Evolutionary conservation across 2,113 vertebrate species (phyloP).

Genomic region (Heterotilapia buettikoferi): DNA sequence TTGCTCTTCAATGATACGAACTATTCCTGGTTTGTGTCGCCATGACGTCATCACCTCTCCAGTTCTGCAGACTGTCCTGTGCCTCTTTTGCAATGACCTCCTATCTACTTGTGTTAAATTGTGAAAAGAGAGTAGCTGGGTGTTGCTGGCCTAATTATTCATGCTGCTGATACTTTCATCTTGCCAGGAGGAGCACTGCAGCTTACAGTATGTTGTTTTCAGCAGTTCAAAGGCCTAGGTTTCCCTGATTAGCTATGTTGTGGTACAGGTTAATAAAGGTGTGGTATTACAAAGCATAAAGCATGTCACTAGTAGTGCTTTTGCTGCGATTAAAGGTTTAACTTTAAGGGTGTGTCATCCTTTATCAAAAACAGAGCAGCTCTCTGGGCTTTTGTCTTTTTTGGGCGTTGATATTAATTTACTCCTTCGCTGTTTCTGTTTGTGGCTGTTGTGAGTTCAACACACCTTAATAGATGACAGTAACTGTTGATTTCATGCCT

Average conservation of each 20-base stretch:
- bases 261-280: constrained; percentile 15
- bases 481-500: not conserved
- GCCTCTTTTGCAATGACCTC: not conserved
- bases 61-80: not conserved
- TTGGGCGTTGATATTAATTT: not conserved
- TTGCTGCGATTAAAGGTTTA: constrained; percentile 9
- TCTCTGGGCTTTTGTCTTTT: not conserved
- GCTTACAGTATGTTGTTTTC: not conserved
- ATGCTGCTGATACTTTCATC: constrained; percentile 31
- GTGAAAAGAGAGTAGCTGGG: not conserved
- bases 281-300: constrained; percentile 11
- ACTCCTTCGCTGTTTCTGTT: not conserved
- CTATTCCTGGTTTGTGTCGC: not conserved
- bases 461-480: not conserved
- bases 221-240: not conserved
- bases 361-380: not conserved
- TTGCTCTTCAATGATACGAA: not conserved
- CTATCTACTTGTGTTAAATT: not conserved
- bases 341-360: not conserved
- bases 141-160: constrained; percentile 40
- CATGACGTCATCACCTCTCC: not conserved
- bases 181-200: not conserved
- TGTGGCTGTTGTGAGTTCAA: not conserved
- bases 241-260: not conserved
- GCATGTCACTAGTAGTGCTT: not conserved